These are phyloP conservation scores for Cirrhinus molitorella DNA, from an alignment of 2,797 vertebrate genomes.

Conservation along the genomic window DNA sequence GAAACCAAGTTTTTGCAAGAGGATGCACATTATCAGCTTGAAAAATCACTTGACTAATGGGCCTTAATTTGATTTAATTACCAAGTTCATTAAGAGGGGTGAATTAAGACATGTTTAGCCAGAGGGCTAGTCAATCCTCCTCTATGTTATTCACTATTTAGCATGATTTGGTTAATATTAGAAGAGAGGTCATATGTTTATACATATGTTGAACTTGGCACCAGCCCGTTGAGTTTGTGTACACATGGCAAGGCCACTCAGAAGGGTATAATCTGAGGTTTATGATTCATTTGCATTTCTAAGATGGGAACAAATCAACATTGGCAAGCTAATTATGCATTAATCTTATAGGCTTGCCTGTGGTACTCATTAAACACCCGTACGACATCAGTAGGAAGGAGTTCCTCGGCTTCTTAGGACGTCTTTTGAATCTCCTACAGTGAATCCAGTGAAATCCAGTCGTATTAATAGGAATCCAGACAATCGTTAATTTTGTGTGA, in stretches of 20 bases:
- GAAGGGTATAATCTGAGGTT: not conserved
- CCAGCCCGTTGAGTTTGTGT: not conserved
- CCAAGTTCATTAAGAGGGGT: slow-evolving; percentile 70
- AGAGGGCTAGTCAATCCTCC: slow-evolving; percentile 63
- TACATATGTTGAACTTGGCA: slow-evolving; percentile 7
- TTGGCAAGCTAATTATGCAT: slow-evolving; percentile 32
- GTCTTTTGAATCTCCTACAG: slow-evolving; percentile 1
- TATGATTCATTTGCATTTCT: slow-evolving; percentile 6
- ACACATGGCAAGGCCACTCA: not conserved
- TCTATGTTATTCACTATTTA: slow-evolving; percentile 33
- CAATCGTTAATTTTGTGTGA: not conserved
- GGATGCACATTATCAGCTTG: slow-evolving; percentile 71
- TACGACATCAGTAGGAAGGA: slow-evolving; percentile 33
- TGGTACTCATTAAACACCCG: slow-evolving; percentile 38
- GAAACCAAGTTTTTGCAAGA: slow-evolving; percentile 64
- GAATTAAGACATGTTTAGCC: slow-evolving; percentile 67
- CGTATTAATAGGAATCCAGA: not conserved
- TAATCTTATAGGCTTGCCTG: slow-evolving; percentile 30
- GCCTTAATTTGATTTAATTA: slow-evolving; percentile 76
- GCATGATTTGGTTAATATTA: slow-evolving; percentile 6
- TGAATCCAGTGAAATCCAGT: not conserved
- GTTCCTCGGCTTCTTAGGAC: not conserved
- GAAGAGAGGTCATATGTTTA: slow-evolving; percentile 1
- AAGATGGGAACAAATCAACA: not conserved
- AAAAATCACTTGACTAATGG: slow-evolving; percentile 69